phyloP scores from a whole-genome alignment of 2,888 invertebrate genomes.

The Cheilosia vulpina region DNA sequence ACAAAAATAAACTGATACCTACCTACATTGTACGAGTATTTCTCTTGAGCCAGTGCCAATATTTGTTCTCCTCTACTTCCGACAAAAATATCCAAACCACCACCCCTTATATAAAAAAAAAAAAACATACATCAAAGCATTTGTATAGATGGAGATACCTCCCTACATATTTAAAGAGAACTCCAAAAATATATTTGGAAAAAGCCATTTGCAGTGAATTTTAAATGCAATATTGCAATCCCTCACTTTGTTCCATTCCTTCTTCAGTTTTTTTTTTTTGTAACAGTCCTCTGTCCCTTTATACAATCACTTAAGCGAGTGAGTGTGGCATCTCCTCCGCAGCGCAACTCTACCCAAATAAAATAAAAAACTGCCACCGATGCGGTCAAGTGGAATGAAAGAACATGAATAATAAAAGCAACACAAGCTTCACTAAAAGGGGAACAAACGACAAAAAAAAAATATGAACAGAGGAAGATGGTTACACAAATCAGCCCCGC shows the following conservation, averaged over 20 bases:
- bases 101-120: slow-evolving; percentile 1
- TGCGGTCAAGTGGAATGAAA: slow-evolving; percentile 69
- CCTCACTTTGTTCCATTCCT: slow-evolving; percentile 34
- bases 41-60: slow-evolving; percentile 5
- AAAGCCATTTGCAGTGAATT: slow-evolving; percentile 43
- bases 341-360: slow-evolving; percentile 34
- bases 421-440: slow-evolving; percentile 56
- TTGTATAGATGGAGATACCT: background rate
- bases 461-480: slow-evolving; percentile 35
- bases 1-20: background rate
- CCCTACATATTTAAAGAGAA: background rate
- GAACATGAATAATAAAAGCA: slow-evolving; percentile 65
- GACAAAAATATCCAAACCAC: background rate
- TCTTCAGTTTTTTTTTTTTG: background rate
- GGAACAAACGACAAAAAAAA: slow-evolving; percentile 39
- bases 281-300: slow-evolving; percentile 22
- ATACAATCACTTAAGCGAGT: slow-evolving; percentile 45
- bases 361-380: slow-evolving; percentile 47
- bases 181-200: slow-evolving; percentile 13
- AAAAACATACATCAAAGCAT: background rate
- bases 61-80: background rate
- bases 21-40: background rate
- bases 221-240: slow-evolving; percentile 42
- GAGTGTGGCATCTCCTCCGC: slow-evolving; percentile 43
- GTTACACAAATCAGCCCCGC: slow-evolving; percentile 58